Evolutionary conservation across 2,888 invertebrate genomes (phyloP).

Genomic region (Pterostichus madidus): DNA sequence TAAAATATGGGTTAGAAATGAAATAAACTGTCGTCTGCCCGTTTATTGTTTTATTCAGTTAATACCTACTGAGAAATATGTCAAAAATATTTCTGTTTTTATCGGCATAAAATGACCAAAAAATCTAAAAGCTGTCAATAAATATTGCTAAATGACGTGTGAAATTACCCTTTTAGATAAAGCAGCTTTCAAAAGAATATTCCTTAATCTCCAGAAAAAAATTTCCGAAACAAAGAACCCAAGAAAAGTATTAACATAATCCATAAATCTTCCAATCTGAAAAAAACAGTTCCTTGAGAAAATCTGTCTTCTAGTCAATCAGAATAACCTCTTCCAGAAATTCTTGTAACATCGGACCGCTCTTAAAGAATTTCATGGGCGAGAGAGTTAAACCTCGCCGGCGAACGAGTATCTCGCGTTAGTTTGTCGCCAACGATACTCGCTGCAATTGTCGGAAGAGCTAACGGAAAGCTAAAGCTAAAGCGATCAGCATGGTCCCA

Average conservation of each 20-base stretch:
- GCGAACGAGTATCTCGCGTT: background rate
- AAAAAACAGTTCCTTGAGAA: background rate
- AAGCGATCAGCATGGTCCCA: slow-evolving; percentile 11
- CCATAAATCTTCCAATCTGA: slow-evolving; percentile 22
- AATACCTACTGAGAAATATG: background rate
- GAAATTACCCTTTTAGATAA: slow-evolving; percentile 29
- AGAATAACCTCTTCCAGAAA: slow-evolving; percentile 9
- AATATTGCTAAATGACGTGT: slow-evolving; percentile 31
- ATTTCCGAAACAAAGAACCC: slow-evolving; percentile 16
- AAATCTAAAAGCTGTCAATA: slow-evolving; percentile 4
- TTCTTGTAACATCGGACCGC: slow-evolving; percentile 37
- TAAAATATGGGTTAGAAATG: too few relatives aligned
- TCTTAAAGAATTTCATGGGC: slow-evolving; percentile 50
- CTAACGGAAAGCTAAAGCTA: slow-evolving; percentile 7
- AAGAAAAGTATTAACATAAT: slow-evolving; percentile 32
- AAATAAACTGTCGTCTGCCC: too few relatives aligned
- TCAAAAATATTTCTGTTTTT: slow-evolving; percentile 5
- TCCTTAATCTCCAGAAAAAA: slow-evolving; percentile 2
- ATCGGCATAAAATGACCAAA: slow-evolving; percentile 3
- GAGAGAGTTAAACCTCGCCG: slow-evolving; percentile 43
- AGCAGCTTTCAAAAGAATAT: slow-evolving; percentile 22
- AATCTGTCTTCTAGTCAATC: slow-evolving; percentile 26
- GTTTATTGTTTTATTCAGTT: background rate
- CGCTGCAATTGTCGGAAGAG: slow-evolving; percentile 1
- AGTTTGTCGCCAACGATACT: slow-evolving; percentile 14